Base-by-base conservation (phyloP, 2,888 invertebrate genomes). In the Hemaris fuciformis region DNA sequence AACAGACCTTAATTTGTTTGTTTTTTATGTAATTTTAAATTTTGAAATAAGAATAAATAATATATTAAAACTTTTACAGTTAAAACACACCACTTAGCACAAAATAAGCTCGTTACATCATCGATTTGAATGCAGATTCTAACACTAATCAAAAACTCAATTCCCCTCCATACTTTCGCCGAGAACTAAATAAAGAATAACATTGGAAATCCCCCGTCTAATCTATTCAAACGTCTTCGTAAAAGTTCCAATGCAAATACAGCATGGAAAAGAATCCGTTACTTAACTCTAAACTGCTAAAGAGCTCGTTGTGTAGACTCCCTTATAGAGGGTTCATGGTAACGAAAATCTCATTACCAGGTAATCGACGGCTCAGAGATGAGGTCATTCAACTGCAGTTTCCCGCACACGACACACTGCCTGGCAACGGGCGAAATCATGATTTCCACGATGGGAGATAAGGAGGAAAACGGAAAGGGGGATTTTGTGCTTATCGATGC, bases 391-490 rank as follows among this genome's bases (percentile, higher is more conserved):
- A 95, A 97, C 81, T 94, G 97, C 64, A 94, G 96, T n/a, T 96
- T 96, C 59, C 98, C 98, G 0, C 99, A 99, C 80, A 99, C 99
- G 0, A 93, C 97, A 2, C 99, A 99, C 86, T 99, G 99, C 85
- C 92, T 99, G 68, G 97, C 98, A 18, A 95, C 94, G 71, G 99
- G 99, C 0, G 96, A 98, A 79, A 95, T 99, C 66, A 97, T 99
- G 96, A 98, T 99, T 77, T 98, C 98, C 5, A 96, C 96, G 10
- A 95, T 99, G 95, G 99, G 99, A 13, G 97, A 98, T 88, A 94
- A 94, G 31, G 89, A 97, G n/a, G 98, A 96, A 61, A 95, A 97
- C 74, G 96, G 94, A 15, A 95, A 96, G 84, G 97, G 98, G 43
- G 97, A 98, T 70, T 99, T 98, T 79, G 90, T 99, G 60, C 93